A percentile compares a stretch with the other conserved stretches of the same genome.
These are phyloP conservation scores for Struthio camelus DNA, from an alignment of 2,113 vertebrate genomes.

Conservation along the genomic window DNA sequence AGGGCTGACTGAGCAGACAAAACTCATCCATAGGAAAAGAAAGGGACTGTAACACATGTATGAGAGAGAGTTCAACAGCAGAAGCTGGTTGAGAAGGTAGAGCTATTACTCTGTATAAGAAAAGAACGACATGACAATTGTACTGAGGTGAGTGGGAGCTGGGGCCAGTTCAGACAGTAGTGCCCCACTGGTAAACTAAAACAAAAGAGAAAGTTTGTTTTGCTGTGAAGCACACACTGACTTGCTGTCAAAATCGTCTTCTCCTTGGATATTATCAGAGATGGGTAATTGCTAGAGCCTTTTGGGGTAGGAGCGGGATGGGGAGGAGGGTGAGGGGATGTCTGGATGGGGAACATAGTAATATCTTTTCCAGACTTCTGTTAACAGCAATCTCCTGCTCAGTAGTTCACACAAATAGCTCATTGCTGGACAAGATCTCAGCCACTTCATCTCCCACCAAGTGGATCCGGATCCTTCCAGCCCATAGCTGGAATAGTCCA, in stretches of 20 bases:
- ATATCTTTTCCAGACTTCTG: not conserved
- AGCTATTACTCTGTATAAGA: not conserved
- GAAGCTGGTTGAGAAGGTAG: conserved; percentile 3
- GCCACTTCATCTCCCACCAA: not conserved
- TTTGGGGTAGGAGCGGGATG: not conserved
- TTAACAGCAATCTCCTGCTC: not conserved
- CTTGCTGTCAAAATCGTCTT: not conserved
- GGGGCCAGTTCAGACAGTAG: not conserved
- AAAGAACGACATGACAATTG: not conserved
- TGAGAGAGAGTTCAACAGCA: not conserved
- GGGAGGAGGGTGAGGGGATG: not conserved
- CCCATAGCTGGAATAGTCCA: no score
- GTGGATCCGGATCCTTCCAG: not conserved
- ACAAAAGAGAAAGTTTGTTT: not conserved
- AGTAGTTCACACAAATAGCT: not conserved
- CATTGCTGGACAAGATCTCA: not conserved
- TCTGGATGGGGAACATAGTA: not conserved
- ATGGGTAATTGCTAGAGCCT: not conserved
- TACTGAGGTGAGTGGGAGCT: not conserved
- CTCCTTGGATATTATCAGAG: not conserved
- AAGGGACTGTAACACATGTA: not conserved
- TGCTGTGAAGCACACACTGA: not conserved
- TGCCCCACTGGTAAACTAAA: not conserved
- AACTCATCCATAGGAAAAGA: not conserved
- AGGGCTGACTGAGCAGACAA: not conserved